Evolutionary conservation across 1,140 invertebrate genomes (phyloP).

Genomic region (Cydia pomonella): DNA sequence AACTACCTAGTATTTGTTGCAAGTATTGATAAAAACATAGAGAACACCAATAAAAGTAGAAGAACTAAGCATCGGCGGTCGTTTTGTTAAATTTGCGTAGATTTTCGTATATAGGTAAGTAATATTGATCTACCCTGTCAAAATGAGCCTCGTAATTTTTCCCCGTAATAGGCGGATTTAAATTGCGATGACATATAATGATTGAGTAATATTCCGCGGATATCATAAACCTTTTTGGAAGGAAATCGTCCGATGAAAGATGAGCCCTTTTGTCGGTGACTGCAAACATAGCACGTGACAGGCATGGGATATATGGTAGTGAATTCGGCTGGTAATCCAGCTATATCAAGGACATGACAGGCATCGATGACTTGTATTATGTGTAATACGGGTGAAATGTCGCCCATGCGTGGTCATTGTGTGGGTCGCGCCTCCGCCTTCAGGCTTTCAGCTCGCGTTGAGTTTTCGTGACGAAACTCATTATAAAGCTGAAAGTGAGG

Average conservation of each 20-base stretch:
- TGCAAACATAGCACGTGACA: conserved; percentile 57
- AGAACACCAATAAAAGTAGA: conserved; percentile 32
- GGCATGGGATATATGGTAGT: conserved; percentile 55
- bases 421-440: neutral
- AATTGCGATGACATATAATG: conserved; percentile 41
- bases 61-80: neutral
- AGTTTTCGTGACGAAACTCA: conserved; percentile 14
- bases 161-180: conserved; percentile 24
- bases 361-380: conserved; percentile 41
- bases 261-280: conserved; percentile 54
- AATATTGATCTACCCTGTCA: neutral
- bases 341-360: conserved; percentile 55
- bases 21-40: too few relatives aligned
- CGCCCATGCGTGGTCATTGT: conserved; percentile 14
- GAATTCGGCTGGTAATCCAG: conserved; percentile 56
- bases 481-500: neutral
- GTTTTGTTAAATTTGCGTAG: neutral
- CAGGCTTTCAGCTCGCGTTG: neutral
- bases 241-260: conserved; percentile 57
- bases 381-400: conserved; percentile 6
- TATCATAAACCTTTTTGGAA: conserved; percentile 53
- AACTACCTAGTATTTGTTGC: too few relatives aligned
- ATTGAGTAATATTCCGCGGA: conserved; percentile 50
- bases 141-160: conserved; percentile 24
- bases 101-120: neutral